A percentile compares a stretch with the other conserved stretches of the same genome.
phyloP scores from a whole-genome alignment of 2,888 invertebrate species.

The Habrosyne pyritoides region DNA sequence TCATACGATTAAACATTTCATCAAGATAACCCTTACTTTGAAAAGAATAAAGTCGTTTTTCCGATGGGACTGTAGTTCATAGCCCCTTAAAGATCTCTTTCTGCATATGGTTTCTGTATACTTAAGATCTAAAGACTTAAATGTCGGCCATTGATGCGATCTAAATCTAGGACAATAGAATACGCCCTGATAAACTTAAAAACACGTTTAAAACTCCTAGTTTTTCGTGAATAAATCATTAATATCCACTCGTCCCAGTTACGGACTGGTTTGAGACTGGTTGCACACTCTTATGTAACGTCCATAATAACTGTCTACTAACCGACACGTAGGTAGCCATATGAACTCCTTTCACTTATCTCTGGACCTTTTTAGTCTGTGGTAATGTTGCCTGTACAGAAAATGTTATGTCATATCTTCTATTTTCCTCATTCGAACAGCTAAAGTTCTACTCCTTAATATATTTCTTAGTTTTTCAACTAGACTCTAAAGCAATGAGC shows the following conservation, averaged over 20 bases:
- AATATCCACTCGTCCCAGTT: slow-evolving; percentile 34
- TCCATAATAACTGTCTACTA: slow-evolving; percentile 33
- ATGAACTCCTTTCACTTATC: slow-evolving; percentile 57
- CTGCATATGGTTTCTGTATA: too few relatives aligned
- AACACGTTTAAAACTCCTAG: slow-evolving; percentile 13
- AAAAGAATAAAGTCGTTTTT: too few relatives aligned
- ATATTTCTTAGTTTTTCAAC: not conserved
- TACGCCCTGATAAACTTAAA: slow-evolving; percentile 1
- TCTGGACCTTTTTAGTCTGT: slow-evolving; percentile 57
- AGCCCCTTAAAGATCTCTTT: too few relatives aligned
- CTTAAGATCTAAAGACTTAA: too few relatives aligned
- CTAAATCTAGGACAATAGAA: not conserved
- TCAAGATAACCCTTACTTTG: too few relatives aligned
- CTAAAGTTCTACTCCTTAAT: not conserved
- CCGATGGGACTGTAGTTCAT: too few relatives aligned
- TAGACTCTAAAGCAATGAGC: too few relatives aligned
- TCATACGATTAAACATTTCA: too few relatives aligned
- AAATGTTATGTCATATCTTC: slow-evolving; percentile 19
- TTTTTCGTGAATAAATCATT: slow-evolving; percentile 20
- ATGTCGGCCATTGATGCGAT: not conserved
- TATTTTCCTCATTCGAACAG: not conserved
- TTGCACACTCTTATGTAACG: slow-evolving; percentile 43
- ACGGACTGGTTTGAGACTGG: slow-evolving; percentile 36
- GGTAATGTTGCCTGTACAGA: slow-evolving; percentile 32
- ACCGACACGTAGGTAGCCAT: slow-evolving; percentile 26